These are phyloP conservation scores for Mareca strepera DNA, from an alignment of 2,797 vertebrate genomes.

Conservation along the genomic window DNA sequence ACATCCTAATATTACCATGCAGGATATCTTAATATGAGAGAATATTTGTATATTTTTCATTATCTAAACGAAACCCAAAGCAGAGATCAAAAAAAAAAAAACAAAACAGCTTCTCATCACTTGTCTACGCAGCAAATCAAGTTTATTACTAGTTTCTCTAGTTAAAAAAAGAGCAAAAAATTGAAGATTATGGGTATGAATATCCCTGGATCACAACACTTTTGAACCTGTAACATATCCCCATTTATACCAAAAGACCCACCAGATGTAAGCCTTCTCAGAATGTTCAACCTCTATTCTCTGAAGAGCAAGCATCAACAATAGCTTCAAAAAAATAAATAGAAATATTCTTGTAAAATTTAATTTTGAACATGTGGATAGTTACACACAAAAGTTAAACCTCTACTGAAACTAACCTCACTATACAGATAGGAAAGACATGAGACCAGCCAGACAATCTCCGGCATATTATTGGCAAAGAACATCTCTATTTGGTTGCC, in stretches of 20 bases:
- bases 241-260: background rate
- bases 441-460: rapidly evolving
- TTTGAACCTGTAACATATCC: background rate
- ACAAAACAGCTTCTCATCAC: background rate
- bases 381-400: background rate
- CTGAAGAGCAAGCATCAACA: background rate
- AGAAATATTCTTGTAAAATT: background rate
- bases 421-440: background rate
- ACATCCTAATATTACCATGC: no score
- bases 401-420: rapidly evolving
- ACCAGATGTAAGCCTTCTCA: background rate
- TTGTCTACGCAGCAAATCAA: background rate
- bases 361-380: background rate
- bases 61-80: background rate
- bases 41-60: background rate
- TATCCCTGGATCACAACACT: background rate
- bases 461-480: rapidly evolving
- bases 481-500: background rate
- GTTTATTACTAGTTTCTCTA: background rate
- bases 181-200: background rate
- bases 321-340: background rate
- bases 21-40: background rate
- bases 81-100: background rate
- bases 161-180: background rate
- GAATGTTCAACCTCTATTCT: background rate